phyloP scores from a whole-genome alignment of 2,888 invertebrate species.

The Phaedon cochleariae region DNA sequence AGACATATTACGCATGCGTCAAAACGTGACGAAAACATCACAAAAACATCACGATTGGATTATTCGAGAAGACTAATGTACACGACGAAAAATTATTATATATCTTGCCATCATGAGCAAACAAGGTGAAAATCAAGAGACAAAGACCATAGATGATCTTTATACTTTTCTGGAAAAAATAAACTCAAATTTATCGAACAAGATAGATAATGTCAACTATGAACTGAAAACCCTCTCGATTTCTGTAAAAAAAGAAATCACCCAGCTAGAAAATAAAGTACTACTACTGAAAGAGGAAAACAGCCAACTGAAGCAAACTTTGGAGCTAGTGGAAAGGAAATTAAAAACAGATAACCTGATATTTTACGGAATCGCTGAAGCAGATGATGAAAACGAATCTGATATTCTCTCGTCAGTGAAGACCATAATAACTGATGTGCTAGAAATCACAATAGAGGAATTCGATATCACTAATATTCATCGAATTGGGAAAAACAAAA shows the following conservation, averaged over 20 bases:
- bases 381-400: not conserved
- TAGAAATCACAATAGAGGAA: not conserved
- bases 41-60: no score
- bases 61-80: no score
- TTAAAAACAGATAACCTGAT: not conserved
- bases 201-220: not conserved
- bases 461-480: slow-evolving; percentile 1
- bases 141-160: not conserved
- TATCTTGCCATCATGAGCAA: no score
- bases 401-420: not conserved
- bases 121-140: not conserved
- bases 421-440: not conserved
- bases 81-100: no score
- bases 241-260: not conserved
- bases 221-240: slow-evolving; percentile 1
- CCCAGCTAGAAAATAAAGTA: not conserved
- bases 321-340: not conserved
- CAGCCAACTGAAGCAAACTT: not conserved
- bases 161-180: not conserved
- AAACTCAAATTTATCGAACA: not conserved
- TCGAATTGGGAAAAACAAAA: not conserved
- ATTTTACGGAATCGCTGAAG: not conserved
- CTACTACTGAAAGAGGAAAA: not conserved
- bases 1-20: no score
- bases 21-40: no score